A percentile compares a stretch with the other conserved stretches of the same genome.
Conservation (phyloP, 2,888 invertebrate genomes). For the Heteromyza rotundicornis region DNA sequence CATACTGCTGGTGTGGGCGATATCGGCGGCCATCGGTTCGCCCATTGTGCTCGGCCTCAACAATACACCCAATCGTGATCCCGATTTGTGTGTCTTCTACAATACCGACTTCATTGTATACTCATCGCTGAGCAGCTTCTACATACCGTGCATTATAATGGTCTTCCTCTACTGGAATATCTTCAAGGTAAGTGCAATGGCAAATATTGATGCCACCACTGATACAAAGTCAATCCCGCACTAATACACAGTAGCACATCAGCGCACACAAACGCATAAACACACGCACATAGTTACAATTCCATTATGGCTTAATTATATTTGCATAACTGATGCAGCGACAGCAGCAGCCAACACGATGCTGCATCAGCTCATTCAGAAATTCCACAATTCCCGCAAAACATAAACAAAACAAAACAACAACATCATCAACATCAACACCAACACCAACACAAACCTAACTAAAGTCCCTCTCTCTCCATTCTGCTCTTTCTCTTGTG, state of each 20-base stretch:
- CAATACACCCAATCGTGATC: slow-evolving; percentile 84
- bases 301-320: no score
- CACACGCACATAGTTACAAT: no score
- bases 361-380: no score
- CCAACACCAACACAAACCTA: neutral
- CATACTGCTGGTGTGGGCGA: slow-evolving; percentile 94
- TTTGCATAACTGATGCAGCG: no score
- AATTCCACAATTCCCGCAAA: no score
- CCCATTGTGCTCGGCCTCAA: slow-evolving; percentile 97
- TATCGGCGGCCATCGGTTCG: slow-evolving; percentile 92
- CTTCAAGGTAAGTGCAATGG: slow-evolving; percentile 76
- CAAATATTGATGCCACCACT: no score
- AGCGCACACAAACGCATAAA: no score
- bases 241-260: no score
- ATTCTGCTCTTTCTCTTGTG: neutral
- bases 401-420: no score
- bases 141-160: slow-evolving; percentile 98
- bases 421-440: no score
- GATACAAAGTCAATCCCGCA: no score
- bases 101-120: slow-evolving; percentile 98
- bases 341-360: no score
- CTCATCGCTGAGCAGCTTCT: slow-evolving; percentile 97
- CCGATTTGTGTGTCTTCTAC: slow-evolving; percentile 92
- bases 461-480: slow-evolving; percentile 15
- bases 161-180: slow-evolving; percentile 97